Percentiles rank a stretch among this genome's conserved stretches.
Evolutionary conservation across 2,797 vertebrate species (phyloP).

Genomic region (Rhinella marina): DNA sequence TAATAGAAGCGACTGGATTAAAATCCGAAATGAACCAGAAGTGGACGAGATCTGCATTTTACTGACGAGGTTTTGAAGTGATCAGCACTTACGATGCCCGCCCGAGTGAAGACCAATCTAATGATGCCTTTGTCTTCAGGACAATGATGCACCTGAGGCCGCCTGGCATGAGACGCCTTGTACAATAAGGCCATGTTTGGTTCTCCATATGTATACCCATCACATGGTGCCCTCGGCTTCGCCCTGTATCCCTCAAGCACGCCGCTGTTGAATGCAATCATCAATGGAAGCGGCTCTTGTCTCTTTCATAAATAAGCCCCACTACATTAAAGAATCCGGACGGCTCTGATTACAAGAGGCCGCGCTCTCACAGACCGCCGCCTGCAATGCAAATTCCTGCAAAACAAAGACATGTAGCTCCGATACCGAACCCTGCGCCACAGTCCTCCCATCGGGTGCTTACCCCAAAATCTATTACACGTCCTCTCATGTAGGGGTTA

Average conservation of each 20-base stretch:
- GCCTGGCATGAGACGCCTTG: background rate
- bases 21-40: background rate
- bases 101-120: background rate
- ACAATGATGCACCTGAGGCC: conserved; percentile 17
- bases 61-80: background rate
- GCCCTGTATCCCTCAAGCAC: conserved; percentile 33
- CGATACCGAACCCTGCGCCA: background rate
- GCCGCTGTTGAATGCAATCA: conserved; percentile 68
- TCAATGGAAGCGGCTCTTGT: conserved; percentile 93
- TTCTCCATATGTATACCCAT: conserved; percentile 57
- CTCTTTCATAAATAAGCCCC: conserved; percentile 90
- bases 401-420: background rate
- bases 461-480: background rate
- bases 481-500: background rate
- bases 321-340: conserved; percentile 91
- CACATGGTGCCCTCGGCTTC: background rate
- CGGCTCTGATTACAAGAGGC: conserved; percentile 81
- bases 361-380: conserved; percentile 79
- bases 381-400: conserved; percentile 89
- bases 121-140: background rate
- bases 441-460: background rate
- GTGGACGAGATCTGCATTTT: background rate
- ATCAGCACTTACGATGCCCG: background rate
- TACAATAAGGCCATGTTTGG: background rate
- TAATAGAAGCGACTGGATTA: background rate